Evolutionary conservation across 2,888 invertebrate species (phyloP).

Genomic region (Drosophila quinaria): DNA sequence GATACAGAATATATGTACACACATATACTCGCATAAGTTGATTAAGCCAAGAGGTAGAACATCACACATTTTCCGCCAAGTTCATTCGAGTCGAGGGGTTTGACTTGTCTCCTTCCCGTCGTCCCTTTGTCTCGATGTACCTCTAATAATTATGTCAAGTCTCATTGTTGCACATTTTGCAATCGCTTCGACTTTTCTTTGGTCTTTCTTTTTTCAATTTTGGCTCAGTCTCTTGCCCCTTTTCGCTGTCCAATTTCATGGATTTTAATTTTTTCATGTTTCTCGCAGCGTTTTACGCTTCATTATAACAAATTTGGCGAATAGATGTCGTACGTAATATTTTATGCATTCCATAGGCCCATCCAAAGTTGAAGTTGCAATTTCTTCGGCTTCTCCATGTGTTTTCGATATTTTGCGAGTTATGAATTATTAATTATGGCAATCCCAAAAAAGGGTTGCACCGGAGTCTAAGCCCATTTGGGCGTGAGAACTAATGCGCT

Average conservation of each 20-base stretch:
- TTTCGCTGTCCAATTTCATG: slow-evolving; percentile 67
- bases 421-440: slow-evolving; percentile 77
- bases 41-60: slow-evolving; percentile 16
- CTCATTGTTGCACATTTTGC: slow-evolving; percentile 46
- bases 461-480: slow-evolving; percentile 64
- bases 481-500: slow-evolving; percentile 76
- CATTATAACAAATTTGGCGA: slow-evolving; percentile 71
- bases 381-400: slow-evolving; percentile 8
- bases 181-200: slow-evolving; percentile 3
- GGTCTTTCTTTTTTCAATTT: not conserved
- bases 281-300: slow-evolving; percentile 70
- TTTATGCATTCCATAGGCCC: slow-evolving; percentile 61
- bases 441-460: slow-evolving; percentile 42
- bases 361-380: slow-evolving; percentile 33
- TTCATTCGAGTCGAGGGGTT: slow-evolving; percentile 18
- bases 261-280: slow-evolving; percentile 61
- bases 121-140: slow-evolving; percentile 14
- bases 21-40: slow-evolving; percentile 3
- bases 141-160: slow-evolving; percentile 77
- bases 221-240: slow-evolving; percentile 5
- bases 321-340: slow-evolving; percentile 45
- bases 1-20: slow-evolving; percentile 16
- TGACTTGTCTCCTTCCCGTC: slow-evolving; percentile 7
- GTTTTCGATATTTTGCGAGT: slow-evolving; percentile 54
- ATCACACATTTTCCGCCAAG: slow-evolving; percentile 14